These are phyloP conservation scores for Halcyon senegalensis DNA, from an alignment of 2,113 vertebrate species.

Conservation along the genomic window DNA sequence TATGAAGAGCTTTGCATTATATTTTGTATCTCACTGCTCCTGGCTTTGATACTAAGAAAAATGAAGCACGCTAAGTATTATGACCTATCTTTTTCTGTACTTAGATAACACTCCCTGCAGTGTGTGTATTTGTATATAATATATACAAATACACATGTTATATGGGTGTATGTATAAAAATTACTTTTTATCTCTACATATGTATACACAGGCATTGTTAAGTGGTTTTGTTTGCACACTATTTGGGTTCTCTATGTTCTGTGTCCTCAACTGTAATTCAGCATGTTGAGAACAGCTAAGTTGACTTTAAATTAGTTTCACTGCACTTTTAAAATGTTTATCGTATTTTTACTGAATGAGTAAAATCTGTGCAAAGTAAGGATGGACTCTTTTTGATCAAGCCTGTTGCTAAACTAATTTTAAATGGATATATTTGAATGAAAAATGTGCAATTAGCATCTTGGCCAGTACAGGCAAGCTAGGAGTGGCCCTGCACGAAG, in stretches of 20 bases:
- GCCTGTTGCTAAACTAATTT: neutral
- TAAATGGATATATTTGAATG: neutral
- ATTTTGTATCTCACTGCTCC: neutral
- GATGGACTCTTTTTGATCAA: neutral
- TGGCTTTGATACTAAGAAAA: neutral
- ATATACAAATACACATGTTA: neutral
- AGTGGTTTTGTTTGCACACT: neutral
- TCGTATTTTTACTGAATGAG: neutral
- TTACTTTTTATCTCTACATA: neutral
- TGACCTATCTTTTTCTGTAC: neutral
- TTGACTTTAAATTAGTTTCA: neutral
- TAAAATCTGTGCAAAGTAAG: neutral
- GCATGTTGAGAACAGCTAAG: neutral
- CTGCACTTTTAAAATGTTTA: neutral
- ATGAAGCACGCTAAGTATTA: neutral
- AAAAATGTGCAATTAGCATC: neutral
- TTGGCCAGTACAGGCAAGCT: neutral
- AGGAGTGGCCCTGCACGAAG: neutral
- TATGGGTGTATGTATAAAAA: neutral
- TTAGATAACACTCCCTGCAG: neutral
- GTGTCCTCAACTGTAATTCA: neutral
- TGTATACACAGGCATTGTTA: fast-evolving
- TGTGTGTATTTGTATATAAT: neutral
- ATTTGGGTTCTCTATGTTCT: neutral
- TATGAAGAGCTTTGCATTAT: neutral